Evolutionary conservation across 2,888 invertebrate genomes (phyloP).

Genomic region (Geophilus truncorum): DNA sequence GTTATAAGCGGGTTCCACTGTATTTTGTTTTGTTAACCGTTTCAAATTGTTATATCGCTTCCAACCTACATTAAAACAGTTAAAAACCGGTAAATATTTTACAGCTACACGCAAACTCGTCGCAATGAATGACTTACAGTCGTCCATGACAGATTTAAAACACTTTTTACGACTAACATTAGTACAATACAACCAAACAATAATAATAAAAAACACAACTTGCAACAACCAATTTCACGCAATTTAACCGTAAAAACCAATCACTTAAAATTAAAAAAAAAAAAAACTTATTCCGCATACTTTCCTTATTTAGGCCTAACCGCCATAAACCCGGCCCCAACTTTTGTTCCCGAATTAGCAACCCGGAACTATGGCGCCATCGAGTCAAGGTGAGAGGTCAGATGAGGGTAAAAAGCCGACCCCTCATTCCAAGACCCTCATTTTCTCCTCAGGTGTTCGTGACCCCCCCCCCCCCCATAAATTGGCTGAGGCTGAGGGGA

Average conservation of each 20-base stretch:
- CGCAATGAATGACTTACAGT: neutral
- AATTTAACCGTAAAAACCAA: neutral
- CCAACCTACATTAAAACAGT: neutral
- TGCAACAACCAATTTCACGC: neutral
- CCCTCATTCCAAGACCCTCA: slow-evolving; percentile 6
- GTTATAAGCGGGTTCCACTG: too few relatives aligned
- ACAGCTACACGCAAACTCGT: neutral
- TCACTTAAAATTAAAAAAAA: neutral
- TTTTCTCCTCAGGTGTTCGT: neutral
- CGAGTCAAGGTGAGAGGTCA: neutral
- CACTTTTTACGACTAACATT: neutral
- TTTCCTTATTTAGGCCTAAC: neutral
- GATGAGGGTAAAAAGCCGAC: neutral
- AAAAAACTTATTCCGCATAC: neutral
- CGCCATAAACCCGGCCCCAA: neutral
- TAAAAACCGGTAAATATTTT: neutral
- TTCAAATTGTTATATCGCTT: too few relatives aligned
- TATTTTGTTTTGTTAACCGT: too few relatives aligned
- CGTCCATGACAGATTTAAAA: neutral
- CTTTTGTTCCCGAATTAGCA: neutral
- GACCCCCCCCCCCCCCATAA: neutral
- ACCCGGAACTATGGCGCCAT: neutral
- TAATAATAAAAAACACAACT: neutral
- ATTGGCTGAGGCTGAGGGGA: too few relatives aligned
- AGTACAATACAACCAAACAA: neutral